These are phyloP conservation scores for Xestia xanthographa DNA, from an alignment of 2,888 invertebrate genomes.

Conservation along the genomic window DNA sequence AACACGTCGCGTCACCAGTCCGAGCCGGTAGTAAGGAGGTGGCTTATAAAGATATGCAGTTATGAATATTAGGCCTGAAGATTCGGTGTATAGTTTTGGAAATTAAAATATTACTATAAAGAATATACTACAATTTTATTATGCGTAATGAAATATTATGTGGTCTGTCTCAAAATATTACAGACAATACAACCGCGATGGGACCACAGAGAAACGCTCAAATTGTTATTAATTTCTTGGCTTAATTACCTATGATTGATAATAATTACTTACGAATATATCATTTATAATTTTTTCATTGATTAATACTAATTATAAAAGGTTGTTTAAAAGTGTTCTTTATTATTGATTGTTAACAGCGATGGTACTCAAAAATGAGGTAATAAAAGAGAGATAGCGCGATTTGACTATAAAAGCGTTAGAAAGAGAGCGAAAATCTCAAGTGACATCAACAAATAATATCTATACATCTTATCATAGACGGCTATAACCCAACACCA, in stretches of 20 bases:
- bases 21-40: not conserved
- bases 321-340: conserved; percentile 24
- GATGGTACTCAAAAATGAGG: not conserved
- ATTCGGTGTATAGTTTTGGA: conserved; percentile 47
- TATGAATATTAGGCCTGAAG: conserved; percentile 46
- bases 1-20: conserved; percentile 32
- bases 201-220: conserved; percentile 65
- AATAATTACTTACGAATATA: conserved; percentile 18
- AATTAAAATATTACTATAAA: conserved; percentile 35
- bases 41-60: conserved; percentile 23
- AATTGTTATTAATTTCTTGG: conserved; percentile 41
- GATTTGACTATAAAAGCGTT: not conserved
- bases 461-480: conserved; percentile 37
- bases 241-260: conserved; percentile 19
- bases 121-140: conserved; percentile 32
- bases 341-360: not conserved
- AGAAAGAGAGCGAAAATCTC: conserved; percentile 3
- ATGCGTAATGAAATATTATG: conserved; percentile 14
- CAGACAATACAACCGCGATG: conserved; percentile 43
- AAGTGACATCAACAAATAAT: conserved; percentile 5
- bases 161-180: conserved; percentile 46
- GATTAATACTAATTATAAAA: conserved; percentile 5
- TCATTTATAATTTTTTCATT: not conserved
- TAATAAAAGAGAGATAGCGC: not conserved
- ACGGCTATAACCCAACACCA: conserved; percentile 38